A percentile compares a stretch with the other conserved stretches of the same genome.
These are phyloP conservation scores for Mus musculus DNA, from an alignment of 2,113 vertebrate genomes.

Conservation along the genomic window GRCm39 chr7:24184501-24185000, in stretches of 20 bases:
- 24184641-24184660: not conserved
- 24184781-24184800: constrained; percentile 33
- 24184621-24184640: not conserved
- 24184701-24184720: constrained; percentile 18
- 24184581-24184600: not conserved
- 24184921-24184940: constrained; percentile 16
- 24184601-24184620: not conserved
- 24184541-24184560: not conserved
- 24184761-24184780: constrained; percentile 24
- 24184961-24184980: constrained; percentile 56
- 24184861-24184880: not conserved
- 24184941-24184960: not conserved
- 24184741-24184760: not conserved
- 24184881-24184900: not conserved
- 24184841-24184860: not conserved
- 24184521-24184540: constrained; percentile 2
- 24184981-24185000: constrained; percentile 66
- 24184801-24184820: constrained; percentile 59
- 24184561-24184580: not conserved
- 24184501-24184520: too few species aligned
- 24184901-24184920: constrained; percentile 27
- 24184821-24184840: not conserved
- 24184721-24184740: constrained; percentile 42
- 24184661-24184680: not conserved
- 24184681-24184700: not conserved